A percentile compares a stretch with the other conserved stretches of the same genome.
phyloP scores from a whole-genome alignment of 1,140 invertebrate species.

The Drosophila repleta region DNA sequence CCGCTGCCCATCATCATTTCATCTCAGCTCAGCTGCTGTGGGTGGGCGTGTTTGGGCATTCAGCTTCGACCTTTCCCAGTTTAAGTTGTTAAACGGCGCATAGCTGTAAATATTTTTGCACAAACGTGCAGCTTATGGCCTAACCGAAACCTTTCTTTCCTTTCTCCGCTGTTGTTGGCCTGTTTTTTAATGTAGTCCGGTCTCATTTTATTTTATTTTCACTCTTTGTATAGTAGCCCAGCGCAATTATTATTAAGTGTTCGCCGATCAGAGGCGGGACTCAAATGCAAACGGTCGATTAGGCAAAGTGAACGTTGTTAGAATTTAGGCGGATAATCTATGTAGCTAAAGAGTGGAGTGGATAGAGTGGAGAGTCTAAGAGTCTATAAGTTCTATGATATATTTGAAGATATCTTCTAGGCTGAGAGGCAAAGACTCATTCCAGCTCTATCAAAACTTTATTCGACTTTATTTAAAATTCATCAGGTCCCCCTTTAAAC shows the following conservation, averaged over 20 bases:
- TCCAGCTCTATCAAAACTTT: not conserved
- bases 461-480: not conserved
- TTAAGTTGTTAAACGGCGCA: slow-evolving; percentile 68
- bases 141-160: slow-evolving; percentile 1
- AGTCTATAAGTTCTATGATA: too few relatives aligned
- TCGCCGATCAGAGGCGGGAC: slow-evolving; percentile 41
- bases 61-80: slow-evolving; percentile 28
- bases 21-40: not conserved
- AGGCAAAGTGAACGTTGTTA: not conserved
- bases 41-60: not conserved
- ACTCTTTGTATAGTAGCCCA: slow-evolving; percentile 22
- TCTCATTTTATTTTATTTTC: slow-evolving; percentile 20
- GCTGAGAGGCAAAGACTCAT: too few relatives aligned
- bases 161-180: not conserved
- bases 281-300: slow-evolving; percentile 5
- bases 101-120: slow-evolving; percentile 65
- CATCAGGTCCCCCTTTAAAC: not conserved
- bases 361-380: too few relatives aligned
- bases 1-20: slow-evolving; percentile 13
- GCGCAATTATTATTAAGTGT: slow-evolving; percentile 78
- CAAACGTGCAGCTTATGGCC: slow-evolving; percentile 47
- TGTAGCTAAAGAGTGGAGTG: too few relatives aligned
- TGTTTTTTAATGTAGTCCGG: slow-evolving; percentile 30
- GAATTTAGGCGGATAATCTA: too few relatives aligned
- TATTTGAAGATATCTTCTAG: too few relatives aligned